A percentile compares a stretch with the other conserved stretches of the same genome.
Evolutionary conservation across 2,113 vertebrate species (phyloP).

Genomic region (Pachyramphus minor): DNA sequence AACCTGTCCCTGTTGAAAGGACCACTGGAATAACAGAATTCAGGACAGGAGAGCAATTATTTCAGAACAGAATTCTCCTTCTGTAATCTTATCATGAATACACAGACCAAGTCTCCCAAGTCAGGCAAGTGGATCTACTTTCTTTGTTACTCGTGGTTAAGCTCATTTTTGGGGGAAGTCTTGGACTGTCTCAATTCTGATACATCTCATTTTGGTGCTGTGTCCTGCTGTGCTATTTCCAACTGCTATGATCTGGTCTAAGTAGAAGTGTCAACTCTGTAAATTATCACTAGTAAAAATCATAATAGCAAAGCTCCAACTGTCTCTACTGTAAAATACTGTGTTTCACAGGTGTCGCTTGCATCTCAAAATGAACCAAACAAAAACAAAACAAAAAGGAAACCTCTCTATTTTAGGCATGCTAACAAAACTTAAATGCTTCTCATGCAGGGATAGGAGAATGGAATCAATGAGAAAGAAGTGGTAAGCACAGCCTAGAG

Average conservation of each 20-base stretch:
- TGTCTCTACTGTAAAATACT: neutral
- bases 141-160: neutral
- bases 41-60: neutral
- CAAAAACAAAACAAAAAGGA: neutral
- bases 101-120: neutral
- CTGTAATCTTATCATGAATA: neutral
- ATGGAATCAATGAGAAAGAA: neutral
- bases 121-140: neutral
- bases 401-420: neutral
- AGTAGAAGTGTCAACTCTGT: neutral
- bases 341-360: neutral
- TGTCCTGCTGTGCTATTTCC: neutral
- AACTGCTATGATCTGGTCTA: neutral
- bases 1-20: neutral
- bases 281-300: neutral
- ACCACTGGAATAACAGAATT: neutral
- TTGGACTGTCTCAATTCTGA: neutral
- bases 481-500: neutral
- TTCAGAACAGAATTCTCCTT: neutral
- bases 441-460: neutral
- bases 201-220: neutral
- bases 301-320: neutral
- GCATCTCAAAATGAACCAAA: neutral
- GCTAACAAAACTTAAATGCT: neutral
- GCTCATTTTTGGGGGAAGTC: neutral